These are phyloP conservation scores for Diaprepes abbreviatus DNA, from an alignment of 2,888 invertebrate species.

Conservation along the genomic window DNA sequence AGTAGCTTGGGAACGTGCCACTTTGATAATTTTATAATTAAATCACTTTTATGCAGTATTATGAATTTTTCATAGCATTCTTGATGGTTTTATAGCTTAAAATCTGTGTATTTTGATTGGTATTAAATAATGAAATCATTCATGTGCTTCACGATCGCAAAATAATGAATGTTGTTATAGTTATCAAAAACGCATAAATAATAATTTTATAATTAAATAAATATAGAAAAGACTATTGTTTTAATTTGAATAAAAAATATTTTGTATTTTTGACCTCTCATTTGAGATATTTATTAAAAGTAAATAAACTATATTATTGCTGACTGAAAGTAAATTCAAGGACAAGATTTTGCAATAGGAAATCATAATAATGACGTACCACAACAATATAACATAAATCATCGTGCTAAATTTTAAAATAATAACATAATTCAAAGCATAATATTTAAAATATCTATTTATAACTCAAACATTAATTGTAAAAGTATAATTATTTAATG, in stretches of 20 bases:
- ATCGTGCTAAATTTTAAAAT: slow-evolving; percentile 25
- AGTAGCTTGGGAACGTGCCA: too few relatives aligned
- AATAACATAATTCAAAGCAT: neutral
- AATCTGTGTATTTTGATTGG: too few relatives aligned
- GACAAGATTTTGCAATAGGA: slow-evolving; percentile 29
- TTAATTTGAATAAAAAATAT: neutral
- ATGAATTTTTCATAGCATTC: too few relatives aligned
- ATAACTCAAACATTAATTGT: neutral
- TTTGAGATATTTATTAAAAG: neutral
- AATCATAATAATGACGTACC: slow-evolving; percentile 37
- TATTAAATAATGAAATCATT: too few relatives aligned
- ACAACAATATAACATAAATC: slow-evolving; percentile 19
- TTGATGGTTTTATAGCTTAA: too few relatives aligned
- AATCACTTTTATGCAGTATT: too few relatives aligned
- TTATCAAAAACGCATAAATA: too few relatives aligned
- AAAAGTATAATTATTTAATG: slow-evolving; percentile 9
- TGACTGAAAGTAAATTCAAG: slow-evolving; percentile 34
- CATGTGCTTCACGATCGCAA: too few relatives aligned
- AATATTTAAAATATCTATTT: slow-evolving; percentile 29
- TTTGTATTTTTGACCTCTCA: neutral
- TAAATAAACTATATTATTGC: slow-evolving; percentile 9
- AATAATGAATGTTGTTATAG: too few relatives aligned
- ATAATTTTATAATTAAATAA: too few relatives aligned
- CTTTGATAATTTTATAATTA: too few relatives aligned
- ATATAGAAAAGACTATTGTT: too few relatives aligned